Percentiles rank a stretch among this genome's conserved stretches.
These are phyloP conservation scores for Ambastaia sidthimunki DNA, from an alignment of 2,797 vertebrate species.

Conservation along the genomic window DNA sequence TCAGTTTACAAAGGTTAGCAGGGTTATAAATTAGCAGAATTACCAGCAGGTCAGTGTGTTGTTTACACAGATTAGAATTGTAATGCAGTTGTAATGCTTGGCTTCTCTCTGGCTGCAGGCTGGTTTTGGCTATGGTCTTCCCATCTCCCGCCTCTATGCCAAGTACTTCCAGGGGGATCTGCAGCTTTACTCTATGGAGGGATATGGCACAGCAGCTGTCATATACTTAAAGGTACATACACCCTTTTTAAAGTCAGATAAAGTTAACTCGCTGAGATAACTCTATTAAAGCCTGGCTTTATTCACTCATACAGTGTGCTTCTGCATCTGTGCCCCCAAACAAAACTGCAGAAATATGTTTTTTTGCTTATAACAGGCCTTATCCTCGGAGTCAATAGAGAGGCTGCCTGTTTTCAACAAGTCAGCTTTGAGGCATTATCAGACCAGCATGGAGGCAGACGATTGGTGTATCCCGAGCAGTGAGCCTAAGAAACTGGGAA, in stretches of 20 bases:
- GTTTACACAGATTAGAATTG: background rate
- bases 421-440: conserved; percentile 92
- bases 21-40: conserved; percentile 56
- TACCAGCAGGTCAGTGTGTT: conserved; percentile 47
- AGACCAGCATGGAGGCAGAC: conserved; percentile 85
- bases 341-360: too few species aligned
- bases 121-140: conserved; percentile 96
- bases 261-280: too few species aligned
- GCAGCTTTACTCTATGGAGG: conserved; percentile 95
- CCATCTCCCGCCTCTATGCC: conserved; percentile 96
- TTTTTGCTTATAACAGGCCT: conserved; percentile 77
- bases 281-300: too few species aligned
- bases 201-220: conserved; percentile 94
- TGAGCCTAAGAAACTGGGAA: conserved; percentile 87
- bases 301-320: background rate
- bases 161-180: conserved; percentile 98
- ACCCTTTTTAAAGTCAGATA: too few species aligned
- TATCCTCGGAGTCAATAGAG: conserved; percentile 94
- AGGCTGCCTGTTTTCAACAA: conserved; percentile 97
- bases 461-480: conserved; percentile 97
- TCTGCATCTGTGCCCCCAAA: background rate
- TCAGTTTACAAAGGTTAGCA: conserved; percentile 30
- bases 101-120: conserved; percentile 76
- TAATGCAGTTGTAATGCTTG: conserved; percentile 25
- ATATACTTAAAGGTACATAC: conserved; percentile 91